phyloP scores from a whole-genome alignment of 2,113 vertebrate genomes.

The Ariopsis seemanni region DNA sequence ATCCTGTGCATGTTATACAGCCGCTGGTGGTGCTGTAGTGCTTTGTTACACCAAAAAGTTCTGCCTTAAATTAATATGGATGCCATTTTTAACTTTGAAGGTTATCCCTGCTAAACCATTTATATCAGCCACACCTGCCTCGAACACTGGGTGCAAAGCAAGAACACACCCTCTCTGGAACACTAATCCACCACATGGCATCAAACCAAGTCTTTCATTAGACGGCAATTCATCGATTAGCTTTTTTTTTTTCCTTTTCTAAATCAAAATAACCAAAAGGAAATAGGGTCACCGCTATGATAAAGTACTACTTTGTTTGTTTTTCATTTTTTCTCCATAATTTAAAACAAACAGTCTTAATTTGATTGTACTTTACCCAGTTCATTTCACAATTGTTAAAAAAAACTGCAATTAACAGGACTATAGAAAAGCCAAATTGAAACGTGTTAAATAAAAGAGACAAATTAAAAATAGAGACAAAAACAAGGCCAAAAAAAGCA shows the following conservation, averaged over 20 bases:
- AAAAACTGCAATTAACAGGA: slow-evolving; percentile 26
- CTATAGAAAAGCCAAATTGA: slow-evolving; percentile 16
- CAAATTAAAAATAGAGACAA: slow-evolving; percentile 25
- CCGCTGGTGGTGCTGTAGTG: slow-evolving; percentile 1
- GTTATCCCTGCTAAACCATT: not conserved
- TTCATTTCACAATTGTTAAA: not conserved
- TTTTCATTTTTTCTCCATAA: not conserved
- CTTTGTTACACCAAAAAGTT: not conserved
- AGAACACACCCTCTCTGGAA: not conserved
- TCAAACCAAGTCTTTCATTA: not conserved
- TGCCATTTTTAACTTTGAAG: not conserved
- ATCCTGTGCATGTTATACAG: not conserved
- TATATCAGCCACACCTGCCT: not conserved
- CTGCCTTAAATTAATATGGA: not conserved
- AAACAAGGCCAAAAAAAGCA: slow-evolving; percentile 30
- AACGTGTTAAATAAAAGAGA: slow-evolving; percentile 23
- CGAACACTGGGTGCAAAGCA: not conserved
- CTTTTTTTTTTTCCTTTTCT: not conserved
- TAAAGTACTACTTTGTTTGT: not conserved
- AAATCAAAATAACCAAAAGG: too few relatives aligned
- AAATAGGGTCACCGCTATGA: not conserved
- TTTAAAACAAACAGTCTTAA: not conserved
- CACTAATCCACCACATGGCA: not conserved
- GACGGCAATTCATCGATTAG: not conserved
- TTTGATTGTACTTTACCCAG: not conserved